These are phyloP conservation scores for Anabacerthia variegaticeps DNA, from an alignment of 2,797 vertebrate species.

Conservation along the genomic window DNA sequence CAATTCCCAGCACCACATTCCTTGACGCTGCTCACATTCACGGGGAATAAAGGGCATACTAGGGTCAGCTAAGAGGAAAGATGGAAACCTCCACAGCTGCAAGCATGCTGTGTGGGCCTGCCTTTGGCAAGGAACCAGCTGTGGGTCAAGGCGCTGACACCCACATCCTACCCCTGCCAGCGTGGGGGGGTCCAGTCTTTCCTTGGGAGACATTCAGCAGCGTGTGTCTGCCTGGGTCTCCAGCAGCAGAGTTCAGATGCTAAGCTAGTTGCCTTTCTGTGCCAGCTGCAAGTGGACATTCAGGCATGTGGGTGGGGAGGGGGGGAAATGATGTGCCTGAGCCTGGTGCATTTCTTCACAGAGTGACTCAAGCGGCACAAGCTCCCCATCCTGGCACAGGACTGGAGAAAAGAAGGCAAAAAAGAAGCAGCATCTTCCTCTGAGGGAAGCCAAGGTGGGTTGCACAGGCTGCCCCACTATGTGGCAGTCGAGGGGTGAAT, in stretches of 20 bases:
- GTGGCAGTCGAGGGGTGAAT: background rate
- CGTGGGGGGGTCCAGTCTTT: fast-evolving
- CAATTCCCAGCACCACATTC: background rate
- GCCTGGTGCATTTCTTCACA: background rate
- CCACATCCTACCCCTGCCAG: background rate
- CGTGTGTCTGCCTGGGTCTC: background rate
- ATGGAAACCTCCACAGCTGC: background rate
- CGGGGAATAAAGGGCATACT: background rate
- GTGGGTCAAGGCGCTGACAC: background rate
- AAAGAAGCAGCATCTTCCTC: background rate
- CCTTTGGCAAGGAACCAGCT: background rate
- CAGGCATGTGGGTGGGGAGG: background rate
- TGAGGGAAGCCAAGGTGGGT: fast-evolving
- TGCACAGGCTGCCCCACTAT: background rate
- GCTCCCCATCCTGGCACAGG: background rate
- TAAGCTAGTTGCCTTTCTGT: background rate
- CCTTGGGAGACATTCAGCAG: background rate
- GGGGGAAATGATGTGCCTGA: background rate
- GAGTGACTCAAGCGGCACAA: fast-evolving
- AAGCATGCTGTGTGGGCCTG: background rate
- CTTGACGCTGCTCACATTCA: background rate
- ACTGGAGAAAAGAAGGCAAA: background rate
- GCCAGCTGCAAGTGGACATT: background rate
- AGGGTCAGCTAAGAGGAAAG: background rate
- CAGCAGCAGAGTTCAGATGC: background rate